Evolutionary conservation across 2,888 invertebrate species (phyloP), one percentile per base, ranked within the genome.

Genomic region (Liodrosophila aerea): DNA sequence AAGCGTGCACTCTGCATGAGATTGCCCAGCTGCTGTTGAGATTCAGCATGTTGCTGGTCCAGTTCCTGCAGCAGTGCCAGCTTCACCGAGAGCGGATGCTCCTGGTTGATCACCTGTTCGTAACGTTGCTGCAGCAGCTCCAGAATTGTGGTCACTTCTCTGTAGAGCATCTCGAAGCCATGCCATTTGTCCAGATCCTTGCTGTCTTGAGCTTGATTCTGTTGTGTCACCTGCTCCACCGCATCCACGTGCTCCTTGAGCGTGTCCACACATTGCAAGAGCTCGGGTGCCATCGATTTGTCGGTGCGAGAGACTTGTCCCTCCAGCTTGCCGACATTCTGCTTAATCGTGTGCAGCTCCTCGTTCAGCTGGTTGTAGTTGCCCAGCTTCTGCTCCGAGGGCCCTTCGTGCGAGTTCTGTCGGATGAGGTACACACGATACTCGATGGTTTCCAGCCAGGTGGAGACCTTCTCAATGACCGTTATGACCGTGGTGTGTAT

Each of bases 371-470:
- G 92, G 68, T 92, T 92, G 40, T 95, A 92, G 72, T 92, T 91
- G 65, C 91, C 88, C 4, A 94, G 89, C 64, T 93, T 91, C 64
- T 92, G 92, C 75, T 92, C 91, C n/a, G 93, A 91, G 0, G 92
- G 92, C 8, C 92, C 92, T 43, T 92, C 91, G 13, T 91, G 91
- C 0, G 91, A 91, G 87, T 92, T 91, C 70, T 92, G 92, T n/a
- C 91, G 87, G 61, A 92, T 92, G 16, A 93, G 87, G 76, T 93
- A 94, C 41, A 96, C 94, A 76, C 93, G 93, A 73, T 95, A 95
- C 87, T 96, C 95, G 59, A 96, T 95, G 18, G 94, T 95, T 90
- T 96, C 95, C 37, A 97, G 88, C 95, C 96, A 96, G 9, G 94
- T 94, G 0, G 95, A 95, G 36, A 97, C 94, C 0, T 94, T 94